Base-by-base conservation (phyloP, 2,797 vertebrate genomes). In the Rhinatrema bivittatum region DNA sequence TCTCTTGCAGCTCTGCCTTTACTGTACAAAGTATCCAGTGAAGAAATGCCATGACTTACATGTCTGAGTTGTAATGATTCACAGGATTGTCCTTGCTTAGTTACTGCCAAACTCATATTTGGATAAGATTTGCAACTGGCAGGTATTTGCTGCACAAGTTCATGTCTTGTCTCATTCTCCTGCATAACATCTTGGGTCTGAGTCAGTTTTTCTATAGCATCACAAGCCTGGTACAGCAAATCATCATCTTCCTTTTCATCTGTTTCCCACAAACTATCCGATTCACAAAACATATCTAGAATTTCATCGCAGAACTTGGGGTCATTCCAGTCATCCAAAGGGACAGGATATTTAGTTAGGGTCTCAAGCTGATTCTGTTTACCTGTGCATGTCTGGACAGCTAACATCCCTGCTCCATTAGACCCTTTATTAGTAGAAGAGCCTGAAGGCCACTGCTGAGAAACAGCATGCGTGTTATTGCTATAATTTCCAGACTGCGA, bases 201-300 rank as follows among this genome's bases (percentile, higher is more conserved):
- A 53, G 61, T 85, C 65, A 79, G 72, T 65, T 72, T 88, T 71
- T 98, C 93, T 57, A 95, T 32, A 33, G 89, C 79, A 16, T 94
- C 89, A 47, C 90, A 96, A 7, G 86, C 68, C 33, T 89, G 84
- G 56, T 87, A 90, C 16, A 98, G 59, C 54, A 95, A 67, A 38
- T 90, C 78, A 29, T 97, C 93, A 2, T 97, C 93, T 2, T 95
- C 91, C 2, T 71, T 80, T 7, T 39, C 74, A 35, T 89, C 64
- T n/a, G 50, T 63, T 39, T 87, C 90, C 93, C 92, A 95, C 26
- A 76, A 62, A 13, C 59, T 72, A 12, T 85, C 67, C 0, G 81
- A 81, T 0, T 74, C 73, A 68, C 65, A 72, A 44, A 81, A 82
- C 32, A 62, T 61, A 42, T 68, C 51, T 22, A 78, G 12, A 36